A percentile compares a stretch with the other conserved stretches of the same genome.
phyloP scores from a whole-genome alignment of 2,797 vertebrate genomes.

The Varecia variegata region DNA sequence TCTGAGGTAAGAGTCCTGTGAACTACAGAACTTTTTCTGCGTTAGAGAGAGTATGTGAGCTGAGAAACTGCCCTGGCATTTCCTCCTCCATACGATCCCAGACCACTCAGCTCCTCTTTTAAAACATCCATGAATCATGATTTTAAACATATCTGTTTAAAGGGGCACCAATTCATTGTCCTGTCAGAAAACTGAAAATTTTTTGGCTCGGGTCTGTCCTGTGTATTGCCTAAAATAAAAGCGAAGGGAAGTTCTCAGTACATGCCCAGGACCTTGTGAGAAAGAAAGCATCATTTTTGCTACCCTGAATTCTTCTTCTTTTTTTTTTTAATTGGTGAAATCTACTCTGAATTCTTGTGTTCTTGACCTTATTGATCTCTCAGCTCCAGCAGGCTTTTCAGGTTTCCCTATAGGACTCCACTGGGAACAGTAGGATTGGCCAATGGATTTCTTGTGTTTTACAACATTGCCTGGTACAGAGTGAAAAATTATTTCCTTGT shows the following conservation, averaged over 20 bases:
- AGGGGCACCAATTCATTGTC: neutral
- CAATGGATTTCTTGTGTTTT: neutral
- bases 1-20: neutral
- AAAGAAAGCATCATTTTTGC: neutral
- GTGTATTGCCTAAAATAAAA: neutral
- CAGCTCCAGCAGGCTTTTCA: neutral
- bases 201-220: neutral
- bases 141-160: neutral
- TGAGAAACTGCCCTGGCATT: neutral
- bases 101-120: neutral
- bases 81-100: neutral
- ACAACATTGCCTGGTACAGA: neutral
- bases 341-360: neutral
- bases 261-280: rapidly evolving
- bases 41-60: neutral
- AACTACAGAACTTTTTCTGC: neutral
- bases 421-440: neutral
- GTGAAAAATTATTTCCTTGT: neutral
- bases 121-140: neutral
- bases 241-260: neutral
- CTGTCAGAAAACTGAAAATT: neutral
- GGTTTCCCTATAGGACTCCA: neutral
- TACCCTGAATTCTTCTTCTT: neutral
- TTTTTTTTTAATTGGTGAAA: too few relatives aligned
- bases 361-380: neutral